phyloP scores from a whole-genome alignment of 2,888 invertebrate genomes.

The Microplitis manilae region DNA sequence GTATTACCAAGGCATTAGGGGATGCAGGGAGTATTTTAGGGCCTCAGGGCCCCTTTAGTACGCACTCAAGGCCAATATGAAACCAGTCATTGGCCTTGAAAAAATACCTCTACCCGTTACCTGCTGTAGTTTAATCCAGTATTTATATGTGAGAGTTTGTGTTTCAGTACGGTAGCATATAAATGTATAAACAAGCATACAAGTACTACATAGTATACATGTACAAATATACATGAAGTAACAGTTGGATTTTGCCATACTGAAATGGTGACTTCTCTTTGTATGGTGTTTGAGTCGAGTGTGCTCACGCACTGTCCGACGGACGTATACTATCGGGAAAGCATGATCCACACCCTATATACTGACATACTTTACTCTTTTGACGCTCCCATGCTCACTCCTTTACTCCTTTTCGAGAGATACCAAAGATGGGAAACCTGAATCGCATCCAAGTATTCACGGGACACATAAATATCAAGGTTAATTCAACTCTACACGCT shows the following conservation, averaged over 20 bases:
- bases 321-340: slow-evolving; percentile 66
- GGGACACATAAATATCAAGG: slow-evolving; percentile 61
- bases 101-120: slow-evolving; percentile 9
- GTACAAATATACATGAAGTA: background rate
- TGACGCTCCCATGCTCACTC: slow-evolving; percentile 45
- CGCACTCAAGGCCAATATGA: slow-evolving; percentile 38
- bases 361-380: slow-evolving; percentile 48
- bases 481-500: slow-evolving; percentile 12
- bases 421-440: slow-evolving; percentile 53
- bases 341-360: slow-evolving; percentile 55
- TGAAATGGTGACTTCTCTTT: slow-evolving; percentile 39
- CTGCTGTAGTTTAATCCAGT: background rate
- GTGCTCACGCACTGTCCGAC: slow-evolving; percentile 65
- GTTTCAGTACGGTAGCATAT: no score
- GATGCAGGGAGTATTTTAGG: slow-evolving; percentile 62
- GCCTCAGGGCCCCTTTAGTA: slow-evolving; percentile 50
- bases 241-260: background rate
- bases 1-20: slow-evolving; percentile 67
- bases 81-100: slow-evolving; percentile 17
- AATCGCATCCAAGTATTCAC: slow-evolving; percentile 64
- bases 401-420: slow-evolving; percentile 61
- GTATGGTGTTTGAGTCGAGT: slow-evolving; percentile 41
- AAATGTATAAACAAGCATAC: background rate
- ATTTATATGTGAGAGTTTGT: background rate
- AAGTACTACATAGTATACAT: background rate